Evolutionary conservation across 1,140 invertebrate species (phyloP).

Genomic region (Hycleus cichorii): DNA sequence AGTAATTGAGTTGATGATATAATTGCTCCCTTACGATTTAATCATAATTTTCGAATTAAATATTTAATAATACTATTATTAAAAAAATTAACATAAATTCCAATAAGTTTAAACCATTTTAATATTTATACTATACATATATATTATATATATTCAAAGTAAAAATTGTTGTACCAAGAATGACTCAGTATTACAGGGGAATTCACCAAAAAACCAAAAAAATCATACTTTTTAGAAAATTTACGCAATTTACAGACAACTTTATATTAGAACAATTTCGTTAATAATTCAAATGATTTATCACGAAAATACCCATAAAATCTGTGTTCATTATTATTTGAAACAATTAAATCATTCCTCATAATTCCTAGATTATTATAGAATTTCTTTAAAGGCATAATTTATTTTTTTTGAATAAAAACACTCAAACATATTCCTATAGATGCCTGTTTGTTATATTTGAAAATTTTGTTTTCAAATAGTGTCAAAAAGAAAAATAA

Average conservation of each 20-base stretch:
- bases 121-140: background rate
- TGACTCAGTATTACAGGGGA: constrained; percentile 20
- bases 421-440: constrained; percentile 20
- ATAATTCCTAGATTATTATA: no score
- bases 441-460: background rate
- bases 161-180: constrained; percentile 14
- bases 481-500: constrained; percentile 18
- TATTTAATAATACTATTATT: background rate
- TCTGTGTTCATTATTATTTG: no score
- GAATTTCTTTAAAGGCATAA: constrained; percentile 8
- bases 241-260: constrained; percentile 11
- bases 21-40: background rate
- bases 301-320: background rate
- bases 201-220: background rate
- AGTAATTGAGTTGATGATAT: background rate
- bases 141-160: background rate
- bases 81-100: background rate
- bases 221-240: constrained; percentile 15
- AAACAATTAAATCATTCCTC: no score
- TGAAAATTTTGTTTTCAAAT: background rate
- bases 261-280: background rate
- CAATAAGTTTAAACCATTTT: background rate
- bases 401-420: constrained; percentile 6
- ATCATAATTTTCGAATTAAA: background rate
- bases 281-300: constrained; percentile 15